These are phyloP conservation scores for Pongo pygmaeus DNA, from an alignment of 2,113 vertebrate genomes.

Conservation along the genomic window DNA sequence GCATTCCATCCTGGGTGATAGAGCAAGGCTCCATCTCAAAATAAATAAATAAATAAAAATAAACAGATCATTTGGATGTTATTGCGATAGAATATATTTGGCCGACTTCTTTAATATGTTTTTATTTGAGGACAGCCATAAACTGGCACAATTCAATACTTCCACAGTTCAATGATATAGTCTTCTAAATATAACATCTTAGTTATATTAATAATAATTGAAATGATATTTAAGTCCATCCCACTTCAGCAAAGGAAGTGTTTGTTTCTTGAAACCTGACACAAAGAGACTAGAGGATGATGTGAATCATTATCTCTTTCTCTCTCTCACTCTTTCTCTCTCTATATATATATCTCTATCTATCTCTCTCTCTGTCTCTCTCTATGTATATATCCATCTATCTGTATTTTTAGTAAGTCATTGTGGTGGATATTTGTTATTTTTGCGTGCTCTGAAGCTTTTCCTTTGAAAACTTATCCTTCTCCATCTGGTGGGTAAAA, in stretches of 20 bases:
- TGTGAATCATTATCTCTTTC: neutral
- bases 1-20: too few species aligned
- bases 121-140: neutral
- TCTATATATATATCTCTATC: neutral
- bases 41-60: neutral
- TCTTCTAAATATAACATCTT: neutral
- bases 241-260: neutral
- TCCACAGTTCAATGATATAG: neutral
- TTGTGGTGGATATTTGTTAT: neutral
- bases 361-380: neutral
- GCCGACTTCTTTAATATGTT: neutral
- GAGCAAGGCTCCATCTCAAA: too few species aligned
- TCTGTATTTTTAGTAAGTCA: neutral
- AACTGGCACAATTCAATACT: neutral
- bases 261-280: neutral
- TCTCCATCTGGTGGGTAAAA: neutral
- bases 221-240: neutral
- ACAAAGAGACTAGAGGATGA: neutral
- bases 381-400: too few species aligned
- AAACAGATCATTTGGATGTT: neutral
- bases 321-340: neutral
- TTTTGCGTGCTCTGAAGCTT: neutral
- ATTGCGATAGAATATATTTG: neutral
- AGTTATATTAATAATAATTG: neutral
- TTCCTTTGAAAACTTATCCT: neutral